These are phyloP conservation scores for Synodontis membranacea DNA, from an alignment of 2,113 vertebrate species.

Conservation along the genomic window DNA sequence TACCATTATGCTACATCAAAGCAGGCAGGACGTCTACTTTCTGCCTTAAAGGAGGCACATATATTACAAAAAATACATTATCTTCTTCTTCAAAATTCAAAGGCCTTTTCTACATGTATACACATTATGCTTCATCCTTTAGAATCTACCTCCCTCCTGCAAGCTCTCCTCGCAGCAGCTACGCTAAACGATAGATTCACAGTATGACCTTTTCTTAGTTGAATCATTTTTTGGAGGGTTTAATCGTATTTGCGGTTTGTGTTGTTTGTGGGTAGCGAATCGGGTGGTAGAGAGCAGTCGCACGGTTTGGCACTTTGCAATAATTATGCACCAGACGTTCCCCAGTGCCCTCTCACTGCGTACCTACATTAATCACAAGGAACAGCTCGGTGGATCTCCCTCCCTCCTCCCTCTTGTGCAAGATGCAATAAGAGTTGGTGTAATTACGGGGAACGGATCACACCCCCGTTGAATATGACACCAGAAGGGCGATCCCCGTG, in stretches of 20 bases:
- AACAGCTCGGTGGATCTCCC: conserved; percentile 39
- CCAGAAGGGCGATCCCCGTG: conserved; percentile 32
- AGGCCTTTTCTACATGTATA: conserved; percentile 1
- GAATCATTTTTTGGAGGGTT: conserved; percentile 18
- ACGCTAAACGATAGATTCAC: conserved; percentile 33
- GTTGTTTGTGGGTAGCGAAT: conserved; percentile 12
- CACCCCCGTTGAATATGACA: conserved; percentile 41
- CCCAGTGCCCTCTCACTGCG: conserved; percentile 44
- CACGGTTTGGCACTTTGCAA: conserved; percentile 36
- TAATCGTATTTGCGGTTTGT: conserved; percentile 41
- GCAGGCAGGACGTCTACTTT: background rate
- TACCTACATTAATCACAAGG: conserved; percentile 52
- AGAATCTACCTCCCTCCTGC: conserved; percentile 33
- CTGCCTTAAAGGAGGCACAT: background rate
- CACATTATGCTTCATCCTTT: conserved; percentile 26
- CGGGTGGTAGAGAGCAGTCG: conserved; percentile 3
- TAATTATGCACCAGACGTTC: conserved; percentile 54
- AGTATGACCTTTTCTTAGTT: conserved; percentile 37
- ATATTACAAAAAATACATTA: background rate
- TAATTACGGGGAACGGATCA: conserved; percentile 52
- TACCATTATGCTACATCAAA: background rate
- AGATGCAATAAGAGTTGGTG: conserved; percentile 46
- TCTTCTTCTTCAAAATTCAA: conserved; percentile 1
- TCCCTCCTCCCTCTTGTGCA: conserved; percentile 8
- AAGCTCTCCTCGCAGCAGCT: conserved; percentile 1